phyloP scores from a whole-genome alignment of 37 sponge, comb jelly and placozoan genomes.

The Lycopodina hypogea region DNA sequence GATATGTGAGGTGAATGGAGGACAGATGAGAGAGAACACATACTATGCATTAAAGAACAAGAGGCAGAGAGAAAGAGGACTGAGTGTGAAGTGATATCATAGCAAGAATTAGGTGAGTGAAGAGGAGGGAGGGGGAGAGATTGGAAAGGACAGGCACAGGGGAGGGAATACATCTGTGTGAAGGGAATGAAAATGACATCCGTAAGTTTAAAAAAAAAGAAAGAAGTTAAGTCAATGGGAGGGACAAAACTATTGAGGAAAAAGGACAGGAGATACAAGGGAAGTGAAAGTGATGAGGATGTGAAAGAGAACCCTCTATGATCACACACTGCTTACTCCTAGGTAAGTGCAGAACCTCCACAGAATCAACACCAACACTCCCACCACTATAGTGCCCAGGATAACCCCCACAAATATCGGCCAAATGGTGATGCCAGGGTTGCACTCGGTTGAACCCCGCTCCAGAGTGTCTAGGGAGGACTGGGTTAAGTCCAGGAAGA shows the following conservation, averaged over 20 bases:
- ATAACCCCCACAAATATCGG: constrained; percentile 52
- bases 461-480: neutral
- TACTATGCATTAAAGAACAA: neutral
- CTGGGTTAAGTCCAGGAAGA: constrained; percentile 31
- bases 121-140: no score
- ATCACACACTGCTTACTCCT: constrained; percentile 27
- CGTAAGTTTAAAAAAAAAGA: no score
- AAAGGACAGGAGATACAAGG: neutral
- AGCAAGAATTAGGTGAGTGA: no score
- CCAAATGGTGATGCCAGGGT: constrained; percentile 17
- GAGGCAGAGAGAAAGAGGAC: no score
- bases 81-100: no score
- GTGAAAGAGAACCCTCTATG: no score
- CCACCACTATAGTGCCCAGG: constrained; percentile 48
- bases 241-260: no score
- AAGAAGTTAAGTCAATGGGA: no score
- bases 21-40: neutral
- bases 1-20: neutral
- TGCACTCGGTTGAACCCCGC: constrained; percentile 18
- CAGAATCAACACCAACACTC: constrained; percentile 27
- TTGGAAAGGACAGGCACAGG: no score
- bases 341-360: constrained; percentile 38
- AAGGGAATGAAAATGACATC: no score
- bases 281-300: neutral
- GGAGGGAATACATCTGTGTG: no score